These are phyloP conservation scores for Choreutis nemorana DNA, from an alignment of 2,888 invertebrate species.

Conservation along the genomic window DNA sequence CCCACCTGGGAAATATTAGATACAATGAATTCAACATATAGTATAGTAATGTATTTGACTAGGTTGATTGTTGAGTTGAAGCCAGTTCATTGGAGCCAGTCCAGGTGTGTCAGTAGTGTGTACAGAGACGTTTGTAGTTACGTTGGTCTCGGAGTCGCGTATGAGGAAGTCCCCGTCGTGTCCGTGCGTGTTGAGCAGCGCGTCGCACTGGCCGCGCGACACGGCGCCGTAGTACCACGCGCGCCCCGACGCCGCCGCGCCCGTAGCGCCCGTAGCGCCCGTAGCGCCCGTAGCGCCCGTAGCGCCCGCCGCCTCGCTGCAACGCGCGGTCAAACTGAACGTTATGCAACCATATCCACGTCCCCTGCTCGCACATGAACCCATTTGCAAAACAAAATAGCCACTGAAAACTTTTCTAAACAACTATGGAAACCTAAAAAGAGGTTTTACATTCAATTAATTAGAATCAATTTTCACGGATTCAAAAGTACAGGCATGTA, in stretches of 20 bases:
- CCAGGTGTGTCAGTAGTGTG: not conserved
- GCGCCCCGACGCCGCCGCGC: slow-evolving; percentile 72
- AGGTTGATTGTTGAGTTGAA: not conserved
- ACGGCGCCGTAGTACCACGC: slow-evolving; percentile 98
- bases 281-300: slow-evolving; percentile 14
- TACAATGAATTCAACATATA: not conserved
- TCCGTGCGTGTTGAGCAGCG: slow-evolving; percentile 92
- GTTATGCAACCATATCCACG: too few species aligned
- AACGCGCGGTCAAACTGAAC: slow-evolving; percentile 34
- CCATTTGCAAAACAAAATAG: too few species aligned
- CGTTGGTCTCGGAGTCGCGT: slow-evolving; percentile 98
- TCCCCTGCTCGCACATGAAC: too few species aligned
- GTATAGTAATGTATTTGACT: not conserved
- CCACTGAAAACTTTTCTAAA: too few species aligned
- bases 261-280: slow-evolving; percentile 15
- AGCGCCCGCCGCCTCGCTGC: slow-evolving; percentile 26
- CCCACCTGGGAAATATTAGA: slow-evolving; percentile 84
- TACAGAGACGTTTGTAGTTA: slow-evolving; percentile 60
- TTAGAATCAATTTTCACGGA: too few species aligned
- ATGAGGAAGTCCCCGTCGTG: slow-evolving; percentile 99
- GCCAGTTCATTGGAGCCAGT: not conserved
- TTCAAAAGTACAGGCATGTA: too few species aligned
- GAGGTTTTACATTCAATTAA: too few species aligned
- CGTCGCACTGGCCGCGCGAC: slow-evolving; percentile 95
- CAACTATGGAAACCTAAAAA: too few species aligned